phyloP scores from a whole-genome alignment of 2,113 vertebrate species.

The Larimichthys crocea region DNA sequence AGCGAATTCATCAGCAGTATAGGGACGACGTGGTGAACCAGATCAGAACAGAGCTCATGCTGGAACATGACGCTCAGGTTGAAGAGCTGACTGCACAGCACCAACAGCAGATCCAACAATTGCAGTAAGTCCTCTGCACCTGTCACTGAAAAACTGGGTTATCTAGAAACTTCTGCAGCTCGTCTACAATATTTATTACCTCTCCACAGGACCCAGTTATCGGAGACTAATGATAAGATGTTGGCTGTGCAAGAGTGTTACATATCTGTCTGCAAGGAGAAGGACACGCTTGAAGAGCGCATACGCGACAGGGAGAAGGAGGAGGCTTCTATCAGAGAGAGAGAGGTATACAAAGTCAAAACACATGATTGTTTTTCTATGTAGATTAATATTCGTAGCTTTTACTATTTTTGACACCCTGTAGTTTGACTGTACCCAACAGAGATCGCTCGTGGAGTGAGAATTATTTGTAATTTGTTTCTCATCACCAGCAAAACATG shows the following conservation, averaged over 20 bases:
- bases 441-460: not conserved
- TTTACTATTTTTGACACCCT: not conserved
- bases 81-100: constrained; percentile 84
- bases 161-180: not conserved
- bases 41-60: constrained; percentile 85
- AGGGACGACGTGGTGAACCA: constrained; percentile 91
- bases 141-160: not conserved
- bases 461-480: not conserved
- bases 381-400: not conserved
- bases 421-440: not conserved
- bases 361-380: not conserved
- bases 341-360: constrained; percentile 81
- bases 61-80: constrained; percentile 83
- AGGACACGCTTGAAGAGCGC: constrained; percentile 85
- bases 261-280: constrained; percentile 92
- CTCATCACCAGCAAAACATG: constrained; percentile 77
- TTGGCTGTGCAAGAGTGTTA: constrained; percentile 92
- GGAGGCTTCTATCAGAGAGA: constrained; percentile 80
- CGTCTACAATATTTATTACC: not conserved
- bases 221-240: constrained; percentile 88
- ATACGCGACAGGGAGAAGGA: constrained; percentile 78
- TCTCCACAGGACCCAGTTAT: constrained; percentile 83
- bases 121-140: constrained; percentile 84
- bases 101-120: constrained; percentile 81
- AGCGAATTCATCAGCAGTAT: constrained; percentile 91